Base-by-base conservation (phyloP, 2,113 vertebrate genomes). In the Amphiprion percula region DNA sequence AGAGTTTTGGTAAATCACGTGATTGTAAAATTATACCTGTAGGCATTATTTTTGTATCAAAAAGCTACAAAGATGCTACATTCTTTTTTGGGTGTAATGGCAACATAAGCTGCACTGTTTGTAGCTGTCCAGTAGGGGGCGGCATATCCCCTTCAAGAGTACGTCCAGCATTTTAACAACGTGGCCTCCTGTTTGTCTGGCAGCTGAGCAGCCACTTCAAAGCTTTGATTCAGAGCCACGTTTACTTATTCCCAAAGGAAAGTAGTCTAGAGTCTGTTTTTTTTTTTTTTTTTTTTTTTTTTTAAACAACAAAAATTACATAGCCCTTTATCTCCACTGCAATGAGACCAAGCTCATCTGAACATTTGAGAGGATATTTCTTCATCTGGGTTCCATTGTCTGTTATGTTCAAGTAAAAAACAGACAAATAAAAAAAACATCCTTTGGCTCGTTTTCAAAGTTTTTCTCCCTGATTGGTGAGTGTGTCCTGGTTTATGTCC, bases 41-140 rank as follows among this genome's bases (percentile, higher is more conserved):
- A 17, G 0, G 60, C 62, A 78, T 47, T n/a, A 33, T 64, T 28
- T 75, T 64, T 73, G 74, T 82, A 89, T 89, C 66, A 91, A 90
- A 86, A 88, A 24, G 41, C 78, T 79, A 85, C 44, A 71, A 79
- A 83, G 62, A 41, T 3, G 28, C 77, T 64, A 80, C 78, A 84
- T 84, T 84, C 74, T 59, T 68, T 10, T 52, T 24, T 1, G 1
- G 15, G 52, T 49, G 58, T 78, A 21, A 79, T 61, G 77, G 68
- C 82, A 77, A 75, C 23, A 1, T 15, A 9, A 65, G 72, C 65
- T 72, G 77, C 58, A 5, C 15, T 44, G 39, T 37, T 52, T 6
- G 8, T 17, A 15, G 12, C 23, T 50, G 33, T 71, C 77, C 80
- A 66, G 56, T 19, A 37, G 69, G 63, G 37, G 39, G 71, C 44